Conservation (phyloP, 2,797 vertebrate genomes). For the Percopsis omiscomaycus region DNA sequence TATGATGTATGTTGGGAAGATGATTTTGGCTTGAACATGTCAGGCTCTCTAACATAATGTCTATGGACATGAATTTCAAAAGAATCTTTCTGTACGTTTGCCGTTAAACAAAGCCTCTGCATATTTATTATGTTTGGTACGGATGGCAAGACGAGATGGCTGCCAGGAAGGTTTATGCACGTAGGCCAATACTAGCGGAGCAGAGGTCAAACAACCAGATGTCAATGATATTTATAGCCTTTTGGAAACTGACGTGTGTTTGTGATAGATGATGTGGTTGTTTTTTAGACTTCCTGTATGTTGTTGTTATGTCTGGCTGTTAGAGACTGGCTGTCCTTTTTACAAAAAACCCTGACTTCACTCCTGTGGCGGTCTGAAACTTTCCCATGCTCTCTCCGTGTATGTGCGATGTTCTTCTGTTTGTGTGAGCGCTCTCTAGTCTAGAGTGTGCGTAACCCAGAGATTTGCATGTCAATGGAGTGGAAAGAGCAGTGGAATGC, state of each 20-base stretch:
- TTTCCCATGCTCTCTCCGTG: slow-evolving; percentile 68
- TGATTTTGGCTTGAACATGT: no score
- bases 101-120: no score
- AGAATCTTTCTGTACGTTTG: no score
- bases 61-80: no score
- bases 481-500: slow-evolving; percentile 63
- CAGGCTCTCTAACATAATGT: no score
- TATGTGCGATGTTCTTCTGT: slow-evolving; percentile 55
- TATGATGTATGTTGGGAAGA: no score
- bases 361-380: slow-evolving; percentile 58
- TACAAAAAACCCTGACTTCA: slow-evolving; percentile 14
- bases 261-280: slow-evolving; percentile 6
- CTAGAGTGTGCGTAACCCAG: slow-evolving; percentile 57
- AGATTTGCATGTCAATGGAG: slow-evolving; percentile 72
- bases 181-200: background rate
- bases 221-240: slow-evolving; percentile 12
- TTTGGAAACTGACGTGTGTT: slow-evolving; percentile 1
- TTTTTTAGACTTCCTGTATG: slow-evolving; percentile 12
- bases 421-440: slow-evolving; percentile 44
- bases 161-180: background rate
- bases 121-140: no score
- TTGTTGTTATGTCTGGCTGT: slow-evolving; percentile 24
- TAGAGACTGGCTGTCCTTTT: slow-evolving; percentile 21
- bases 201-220: background rate
- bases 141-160: no score